A percentile compares a stretch with the other conserved stretches of the same genome.
Conservation (phyloP, 1,140 invertebrate genomes). For the Meloidogyne exigua region DNA sequence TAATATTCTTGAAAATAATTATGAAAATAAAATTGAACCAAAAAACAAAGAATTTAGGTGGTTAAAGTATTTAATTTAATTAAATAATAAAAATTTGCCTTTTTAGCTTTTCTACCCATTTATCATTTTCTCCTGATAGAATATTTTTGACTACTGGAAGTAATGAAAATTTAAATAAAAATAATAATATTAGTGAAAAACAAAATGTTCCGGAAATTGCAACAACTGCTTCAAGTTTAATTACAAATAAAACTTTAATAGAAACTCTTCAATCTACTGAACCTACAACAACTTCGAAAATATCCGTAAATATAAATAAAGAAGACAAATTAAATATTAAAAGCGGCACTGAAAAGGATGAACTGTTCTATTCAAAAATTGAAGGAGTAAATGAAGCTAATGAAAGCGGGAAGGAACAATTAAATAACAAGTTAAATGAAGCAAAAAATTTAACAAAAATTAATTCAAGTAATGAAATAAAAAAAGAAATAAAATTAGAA, state of each 20-base stretch:
- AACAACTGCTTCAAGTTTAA: slow-evolving; percentile 17
- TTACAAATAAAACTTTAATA: slow-evolving; percentile 29
- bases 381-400: background rate
- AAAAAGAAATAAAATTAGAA: background rate
- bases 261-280: slow-evolving; percentile 21
- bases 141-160: slow-evolving; percentile 33
- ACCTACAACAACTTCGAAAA: slow-evolving; percentile 35
- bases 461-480: background rate
- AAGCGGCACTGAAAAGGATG: too few relatives aligned
- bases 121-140: slow-evolving; percentile 32
- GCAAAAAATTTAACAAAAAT: background rate
- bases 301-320: background rate
- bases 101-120: slow-evolving; percentile 39
- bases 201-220: slow-evolving; percentile 32
- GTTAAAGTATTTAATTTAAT: background rate
- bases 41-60: background rate
- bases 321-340: background rate
- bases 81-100: background rate
- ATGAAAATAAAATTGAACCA: background rate
- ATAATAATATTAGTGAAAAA: slow-evolving; percentile 24
- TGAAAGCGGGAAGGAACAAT: background rate
- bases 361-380: background rate
- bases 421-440: background rate
- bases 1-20: background rate
- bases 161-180: background rate